Base-by-base conservation (phyloP, 2,113 vertebrate genomes). In the Hipposideros armiger region DNA sequence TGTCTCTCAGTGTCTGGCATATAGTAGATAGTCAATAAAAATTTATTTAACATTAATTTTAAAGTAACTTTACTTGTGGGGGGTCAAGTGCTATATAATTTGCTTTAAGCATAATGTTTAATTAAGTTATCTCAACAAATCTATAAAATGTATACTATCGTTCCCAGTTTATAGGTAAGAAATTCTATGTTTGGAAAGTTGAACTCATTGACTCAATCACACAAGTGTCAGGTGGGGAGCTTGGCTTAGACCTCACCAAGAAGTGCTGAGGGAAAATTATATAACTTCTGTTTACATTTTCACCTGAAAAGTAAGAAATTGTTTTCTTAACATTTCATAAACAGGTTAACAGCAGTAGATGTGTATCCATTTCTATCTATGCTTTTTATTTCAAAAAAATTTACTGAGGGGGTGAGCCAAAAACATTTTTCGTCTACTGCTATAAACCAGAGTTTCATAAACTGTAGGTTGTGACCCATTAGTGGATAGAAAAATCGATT, bases 341-440 rank as follows among this genome's bases (percentile, higher is more conserved):
- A 50, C 5, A 96, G 5, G 87, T 19, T 72, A 73, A 74, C 64
- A 88, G 30, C 3, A 70, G 58, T 83, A 60, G 14, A 19, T 62
- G 4, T 54, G 3, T 81, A 72, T 69, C 6, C 70, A 64, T 36
- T 30, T 56, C n/a, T 70, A 28, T 24, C 13, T 70, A 19, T 89
- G 15, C 28, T 73, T 84, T 92, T 86, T 56, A 88, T 73, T 85
- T 42, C n/a, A 92, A 94, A 32, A 28, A 24, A 30, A n/a, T 58
- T 94, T 93, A 58, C 11, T 60, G 1, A 32, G 26, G 36, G 5
- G 9, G 30, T 11, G 22, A 60, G 40, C 8, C n/a, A 64, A 40
- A 76, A 22, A 11, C 20, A 80, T 91, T 54, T 66, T 74, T n/a
- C 88, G 78, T 90, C 45, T 10, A 32, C 47, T 81, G 1, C n/a